Conservation (phyloP, 1,140 invertebrate genomes). For the Drosophila willistoni region DNA sequence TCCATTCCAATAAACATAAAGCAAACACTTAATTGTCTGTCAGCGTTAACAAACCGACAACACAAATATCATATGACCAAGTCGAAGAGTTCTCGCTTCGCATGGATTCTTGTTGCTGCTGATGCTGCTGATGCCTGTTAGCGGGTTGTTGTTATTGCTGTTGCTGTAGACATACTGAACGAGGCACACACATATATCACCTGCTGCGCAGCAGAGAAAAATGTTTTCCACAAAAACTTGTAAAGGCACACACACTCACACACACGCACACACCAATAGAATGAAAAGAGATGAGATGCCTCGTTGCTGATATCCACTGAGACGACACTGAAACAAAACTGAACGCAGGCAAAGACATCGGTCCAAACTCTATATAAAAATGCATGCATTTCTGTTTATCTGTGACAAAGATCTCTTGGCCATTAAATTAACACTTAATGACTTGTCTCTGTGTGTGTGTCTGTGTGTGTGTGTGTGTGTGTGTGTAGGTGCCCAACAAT, state of each 20-base stretch:
- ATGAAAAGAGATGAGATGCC: conserved; percentile 42
- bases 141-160: conserved; percentile 25
- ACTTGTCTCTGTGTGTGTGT: conserved; percentile 63
- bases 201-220: conserved; percentile 75
- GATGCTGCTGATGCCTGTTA: background rate
- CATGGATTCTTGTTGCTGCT: conserved; percentile 32
- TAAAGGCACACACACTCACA: conserved; percentile 69
- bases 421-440: conserved; percentile 82
- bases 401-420: conserved; percentile 79
- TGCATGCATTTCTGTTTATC: conserved; percentile 75
- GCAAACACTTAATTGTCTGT: conserved; percentile 81
- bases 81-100: conserved; percentile 45
- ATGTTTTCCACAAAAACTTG: conserved; percentile 79
- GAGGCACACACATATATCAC: conserved; percentile 77
- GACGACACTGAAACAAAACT: conserved; percentile 5
- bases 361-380: conserved; percentile 56
- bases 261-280: conserved; percentile 38
- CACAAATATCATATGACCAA: conserved; percentile 78
- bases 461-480: conserved; percentile 32
- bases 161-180: conserved; percentile 10
- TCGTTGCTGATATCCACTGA: conserved; percentile 28
- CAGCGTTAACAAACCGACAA: conserved; percentile 80
- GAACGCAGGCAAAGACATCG: conserved; percentile 26
- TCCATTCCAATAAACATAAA: conserved; percentile 81
- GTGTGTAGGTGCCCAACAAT: conserved; percentile 65